phyloP scores from a whole-genome alignment of 2,888 invertebrate species.

The Harpalus rubripes region DNA sequence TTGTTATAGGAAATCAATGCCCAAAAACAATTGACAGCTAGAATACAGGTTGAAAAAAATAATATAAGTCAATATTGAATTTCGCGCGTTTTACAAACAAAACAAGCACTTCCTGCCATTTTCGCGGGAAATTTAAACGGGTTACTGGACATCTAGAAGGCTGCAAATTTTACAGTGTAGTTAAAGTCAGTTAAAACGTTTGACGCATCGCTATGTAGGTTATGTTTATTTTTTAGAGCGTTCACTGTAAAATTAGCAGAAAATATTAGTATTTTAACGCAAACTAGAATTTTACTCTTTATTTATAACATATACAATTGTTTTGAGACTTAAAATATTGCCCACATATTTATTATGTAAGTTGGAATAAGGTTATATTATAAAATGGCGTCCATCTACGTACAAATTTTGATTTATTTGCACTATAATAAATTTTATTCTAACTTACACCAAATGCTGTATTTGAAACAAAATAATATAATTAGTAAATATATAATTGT shows the following conservation, averaged over 20 bases:
- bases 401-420: background rate
- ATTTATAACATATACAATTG: background rate
- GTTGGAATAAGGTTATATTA: slow-evolving; percentile 9
- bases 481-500: slow-evolving; percentile 22
- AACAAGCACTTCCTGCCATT: too few species aligned
- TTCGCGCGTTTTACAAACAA: too few species aligned
- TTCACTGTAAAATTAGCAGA: slow-evolving; percentile 58
- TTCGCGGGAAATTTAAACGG: too few species aligned
- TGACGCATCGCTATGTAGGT: slow-evolving; percentile 11
- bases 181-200: slow-evolving; percentile 9
- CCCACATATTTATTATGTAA: background rate
- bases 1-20: slow-evolving; percentile 61
- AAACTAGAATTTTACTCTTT: slow-evolving; percentile 23
- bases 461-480: slow-evolving; percentile 8
- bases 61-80: background rate
- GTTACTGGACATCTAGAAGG: background rate
- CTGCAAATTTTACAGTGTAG: slow-evolving; percentile 64
- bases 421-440: background rate
- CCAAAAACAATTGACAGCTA: slow-evolving; percentile 38
- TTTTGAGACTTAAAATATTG: slow-evolving; percentile 28
- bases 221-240: too few species aligned
- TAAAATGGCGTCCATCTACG: background rate
- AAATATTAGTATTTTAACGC: slow-evolving; percentile 29
- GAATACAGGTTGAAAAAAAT: slow-evolving; percentile 42
- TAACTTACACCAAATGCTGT: background rate